Percentiles rank a stretch among this genome's conserved stretches.
Conservation (phyloP, 2,113 vertebrate genomes). For the Edolisoma coerulescens region DNA sequence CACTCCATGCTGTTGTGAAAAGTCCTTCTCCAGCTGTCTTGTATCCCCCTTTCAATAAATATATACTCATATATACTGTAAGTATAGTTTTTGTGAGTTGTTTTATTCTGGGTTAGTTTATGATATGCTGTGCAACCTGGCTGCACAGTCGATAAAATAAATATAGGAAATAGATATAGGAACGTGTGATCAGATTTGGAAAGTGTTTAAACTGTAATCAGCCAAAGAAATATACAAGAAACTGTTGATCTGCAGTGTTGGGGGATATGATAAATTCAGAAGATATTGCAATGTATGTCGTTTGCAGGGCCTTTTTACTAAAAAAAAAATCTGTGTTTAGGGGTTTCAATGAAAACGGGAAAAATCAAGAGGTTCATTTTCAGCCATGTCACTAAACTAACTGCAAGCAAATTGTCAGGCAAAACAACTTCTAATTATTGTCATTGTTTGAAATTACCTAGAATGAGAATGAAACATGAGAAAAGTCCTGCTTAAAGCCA, state of each 20-base stretch:
- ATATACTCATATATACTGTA: not conserved
- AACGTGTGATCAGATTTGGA: not conserved
- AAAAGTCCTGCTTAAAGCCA: not conserved
- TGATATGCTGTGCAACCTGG: not conserved
- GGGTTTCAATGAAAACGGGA: not conserved
- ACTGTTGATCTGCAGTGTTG: not conserved
- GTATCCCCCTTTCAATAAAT: not conserved
- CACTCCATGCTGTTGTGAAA: not conserved
- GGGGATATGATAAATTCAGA: not conserved
- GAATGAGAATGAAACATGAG: not conserved
- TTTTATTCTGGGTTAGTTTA: not conserved
- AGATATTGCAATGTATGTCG: not conserved
- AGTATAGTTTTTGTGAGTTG: not conserved
- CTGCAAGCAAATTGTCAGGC: not conserved
- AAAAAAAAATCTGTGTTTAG: not conserved
- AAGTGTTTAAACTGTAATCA: not conserved
- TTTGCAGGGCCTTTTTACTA: not conserved
- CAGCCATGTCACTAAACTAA: not conserved
- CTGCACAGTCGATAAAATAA: not conserved
- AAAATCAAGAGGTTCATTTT: not conserved
- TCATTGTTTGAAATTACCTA: not conserved
- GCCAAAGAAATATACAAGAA: not conserved
- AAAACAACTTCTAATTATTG: not conserved
- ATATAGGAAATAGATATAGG: rapidly evolving
- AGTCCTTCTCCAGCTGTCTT: not conserved